Evolutionary conservation across 2,797 vertebrate genomes (phyloP), one percentile per base, ranked within the genome.

Genomic region (Melanogrammus aeglefinus): DNA sequence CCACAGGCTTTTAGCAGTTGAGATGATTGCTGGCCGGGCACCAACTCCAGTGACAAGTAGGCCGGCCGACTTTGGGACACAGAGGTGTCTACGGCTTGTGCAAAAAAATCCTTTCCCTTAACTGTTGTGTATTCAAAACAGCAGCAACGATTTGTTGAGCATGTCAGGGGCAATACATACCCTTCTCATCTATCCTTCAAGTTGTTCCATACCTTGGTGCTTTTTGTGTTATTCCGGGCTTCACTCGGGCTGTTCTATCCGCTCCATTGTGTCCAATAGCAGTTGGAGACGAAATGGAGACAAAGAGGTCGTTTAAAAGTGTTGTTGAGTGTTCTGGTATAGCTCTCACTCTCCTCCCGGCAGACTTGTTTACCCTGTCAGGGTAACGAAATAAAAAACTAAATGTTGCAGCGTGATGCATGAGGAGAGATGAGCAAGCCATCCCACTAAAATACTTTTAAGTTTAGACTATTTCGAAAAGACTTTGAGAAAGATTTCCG

Each of bases 391-490:
- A 57, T 21, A 39, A 39, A 57, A 57, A 63, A 9, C 57, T 1
- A 8, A 24, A 7, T 24, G 57, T 63, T 24, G 57, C 57, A 24
- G 57, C 6, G 8, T 63, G 57, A 63, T n/a, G 57, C 21, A 24
- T 24, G 57, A 63, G 7, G 57, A n/a, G n/a, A 63, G n/a, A 63
- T 63, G 21, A 63, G 57, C 57, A 8, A 79, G 78, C 82, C 36
- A 14, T 7, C 76, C 27, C 27, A 76, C 81, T 85, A 88, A 88
- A 88, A 83, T 85, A 89, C 82, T 44, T 44, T 44, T 78, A 77
- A 14, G n/a, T 66, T 77, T 75, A 83, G 77, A 80, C 75, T 83
- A 80, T 75, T 73, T 70, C 78, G 79, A 78, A 79, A 83, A 84
- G 80, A 84, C 83, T 86, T 89, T 83, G 85, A 38, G 6, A 83